Evolutionary conservation across 2,888 invertebrate genomes (phyloP).

Genomic region (Drosophila anceps): DNA sequence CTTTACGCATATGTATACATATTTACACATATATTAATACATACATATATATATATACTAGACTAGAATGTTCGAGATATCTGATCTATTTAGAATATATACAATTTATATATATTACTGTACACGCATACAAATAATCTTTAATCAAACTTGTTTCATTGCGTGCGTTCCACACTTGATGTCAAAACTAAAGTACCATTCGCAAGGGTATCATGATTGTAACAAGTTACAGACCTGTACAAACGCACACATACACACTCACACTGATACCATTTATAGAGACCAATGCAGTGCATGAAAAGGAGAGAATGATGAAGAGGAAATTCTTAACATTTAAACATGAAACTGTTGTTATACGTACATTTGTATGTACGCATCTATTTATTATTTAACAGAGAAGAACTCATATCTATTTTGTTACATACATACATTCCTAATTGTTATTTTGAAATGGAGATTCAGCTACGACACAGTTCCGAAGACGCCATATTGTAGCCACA

Average conservation of each 20-base stretch:
- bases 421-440: constrained; percentile 23
- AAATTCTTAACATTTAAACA: constrained; percentile 1
- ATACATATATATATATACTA: not conserved
- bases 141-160: not conserved
- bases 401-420: constrained; percentile 33
- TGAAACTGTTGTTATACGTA: constrained; percentile 6
- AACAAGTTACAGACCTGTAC: constrained; percentile 18
- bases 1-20: not conserved
- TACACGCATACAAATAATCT: not conserved
- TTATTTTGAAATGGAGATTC: constrained; percentile 65
- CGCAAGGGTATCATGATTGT: constrained; percentile 16
- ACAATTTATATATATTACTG: too few relatives aligned
- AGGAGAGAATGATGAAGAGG: constrained; percentile 24
- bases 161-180: not conserved
- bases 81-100: not conserved
- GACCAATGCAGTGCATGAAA: constrained; percentile 65
- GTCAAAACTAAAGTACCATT: not conserved
- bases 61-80: not conserved
- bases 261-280: constrained; percentile 24
- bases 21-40: too few relatives aligned
- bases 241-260: not conserved
- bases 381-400: constrained; percentile 11
- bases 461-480: constrained; percentile 74
- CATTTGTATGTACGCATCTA: not conserved
- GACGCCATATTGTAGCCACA: constrained; percentile 73